Conservation (phyloP, 2,113 vertebrate genomes). For the Tursiops truncatus region DNA sequence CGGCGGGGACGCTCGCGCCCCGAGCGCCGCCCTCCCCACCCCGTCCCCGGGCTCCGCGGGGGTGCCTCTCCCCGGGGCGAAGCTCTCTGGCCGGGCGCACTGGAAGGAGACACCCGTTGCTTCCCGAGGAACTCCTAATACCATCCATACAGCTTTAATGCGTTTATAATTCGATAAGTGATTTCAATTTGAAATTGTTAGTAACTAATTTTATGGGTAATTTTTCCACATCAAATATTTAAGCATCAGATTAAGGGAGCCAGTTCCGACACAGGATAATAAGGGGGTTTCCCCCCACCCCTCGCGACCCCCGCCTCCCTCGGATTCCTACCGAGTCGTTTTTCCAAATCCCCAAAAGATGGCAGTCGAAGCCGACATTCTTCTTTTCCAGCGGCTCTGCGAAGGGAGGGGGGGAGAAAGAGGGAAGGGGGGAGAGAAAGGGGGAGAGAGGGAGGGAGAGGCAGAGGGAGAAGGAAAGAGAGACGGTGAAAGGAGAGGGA, state of each 20-base stretch:
- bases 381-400: conserved; percentile 60
- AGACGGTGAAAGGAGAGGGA: background rate
- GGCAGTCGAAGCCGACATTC: conserved; percentile 92
- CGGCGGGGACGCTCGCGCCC: background rate
- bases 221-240: conserved; percentile 83
- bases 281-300: conserved; percentile 68
- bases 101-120: conserved; percentile 54
- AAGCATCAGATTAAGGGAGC: conserved; percentile 77
- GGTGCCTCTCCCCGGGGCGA: background rate
- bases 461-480: background rate
- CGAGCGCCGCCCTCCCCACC: background rate
- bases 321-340: conserved; percentile 78
- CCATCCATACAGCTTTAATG: conserved; percentile 78
- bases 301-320: conserved; percentile 50
- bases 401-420: background rate
- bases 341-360: conserved; percentile 94
- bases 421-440: too few species aligned
- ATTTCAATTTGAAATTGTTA: conserved; percentile 80
- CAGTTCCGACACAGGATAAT: conserved; percentile 76
- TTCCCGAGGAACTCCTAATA: conserved; percentile 72
- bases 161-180: conserved; percentile 81
- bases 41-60: background rate
- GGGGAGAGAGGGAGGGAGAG: background rate
- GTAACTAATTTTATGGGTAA: conserved; percentile 81
- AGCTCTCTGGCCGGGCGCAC: background rate